A percentile compares a stretch with the other conserved stretches of the same genome.
These are phyloP conservation scores for Trichonephila clavata DNA, from an alignment of 1,140 invertebrate species.

Conservation along the genomic window DNA sequence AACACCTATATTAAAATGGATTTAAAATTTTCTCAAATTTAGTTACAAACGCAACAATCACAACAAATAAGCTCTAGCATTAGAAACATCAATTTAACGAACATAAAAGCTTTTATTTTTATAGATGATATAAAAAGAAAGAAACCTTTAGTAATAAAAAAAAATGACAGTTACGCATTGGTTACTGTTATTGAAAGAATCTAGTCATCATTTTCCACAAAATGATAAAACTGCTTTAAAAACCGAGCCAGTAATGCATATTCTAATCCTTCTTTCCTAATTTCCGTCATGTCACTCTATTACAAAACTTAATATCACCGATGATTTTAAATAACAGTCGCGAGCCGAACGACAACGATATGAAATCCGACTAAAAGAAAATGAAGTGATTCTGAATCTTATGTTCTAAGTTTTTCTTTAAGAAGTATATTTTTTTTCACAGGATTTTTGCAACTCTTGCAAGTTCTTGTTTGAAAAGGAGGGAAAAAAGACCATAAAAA, in stretches of 20 bases:
- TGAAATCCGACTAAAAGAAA: background rate
- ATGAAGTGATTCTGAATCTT: background rate
- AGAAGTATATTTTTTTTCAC: conserved; percentile 7
- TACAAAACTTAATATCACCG: conserved; percentile 1
- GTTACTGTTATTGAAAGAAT: background rate
- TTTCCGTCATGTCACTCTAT: background rate
- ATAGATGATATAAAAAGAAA: background rate
- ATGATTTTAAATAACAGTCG: background rate
- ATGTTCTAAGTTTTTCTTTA: background rate
- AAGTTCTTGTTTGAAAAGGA: background rate
- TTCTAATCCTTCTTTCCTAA: background rate
- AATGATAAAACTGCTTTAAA: background rate
- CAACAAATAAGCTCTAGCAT: background rate
- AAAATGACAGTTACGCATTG: background rate
- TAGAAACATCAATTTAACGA: background rate
- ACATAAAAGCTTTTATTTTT: background rate
- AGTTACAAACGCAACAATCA: background rate
- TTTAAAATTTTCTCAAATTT: background rate
- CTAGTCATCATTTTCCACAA: background rate
- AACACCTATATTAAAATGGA: background rate
- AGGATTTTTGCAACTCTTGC: conserved; percentile 1
- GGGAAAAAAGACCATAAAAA: background rate
- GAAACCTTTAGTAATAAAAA: background rate
- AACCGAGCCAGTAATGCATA: background rate
- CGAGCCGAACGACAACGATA: background rate